A percentile compares a stretch with the other conserved stretches of the same genome.
phyloP scores from a whole-genome alignment of 2,888 invertebrate species.

The Idaea aversata region DNA sequence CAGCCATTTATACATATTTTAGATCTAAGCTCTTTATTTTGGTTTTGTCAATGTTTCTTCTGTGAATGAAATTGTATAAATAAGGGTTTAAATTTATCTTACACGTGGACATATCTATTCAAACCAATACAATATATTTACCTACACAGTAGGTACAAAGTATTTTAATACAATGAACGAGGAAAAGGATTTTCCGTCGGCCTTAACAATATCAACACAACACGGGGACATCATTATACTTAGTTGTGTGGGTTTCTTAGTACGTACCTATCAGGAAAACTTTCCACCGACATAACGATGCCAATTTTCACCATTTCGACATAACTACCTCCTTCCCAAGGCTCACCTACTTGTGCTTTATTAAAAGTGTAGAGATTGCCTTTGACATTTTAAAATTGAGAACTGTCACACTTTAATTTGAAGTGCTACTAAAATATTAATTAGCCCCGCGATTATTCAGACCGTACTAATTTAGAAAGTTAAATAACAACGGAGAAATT shows the following conservation, averaged over 20 bases:
- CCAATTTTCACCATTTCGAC: neutral
- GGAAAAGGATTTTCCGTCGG: neutral
- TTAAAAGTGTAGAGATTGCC: neutral
- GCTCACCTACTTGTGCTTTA: neutral
- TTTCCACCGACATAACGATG: neutral
- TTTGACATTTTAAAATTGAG: neutral
- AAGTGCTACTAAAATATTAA: neutral
- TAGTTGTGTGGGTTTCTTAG: neutral
- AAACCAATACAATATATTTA: neutral
- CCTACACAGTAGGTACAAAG: neutral
- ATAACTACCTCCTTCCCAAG: neutral
- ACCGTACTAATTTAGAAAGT: neutral
- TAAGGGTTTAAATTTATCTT: neutral
- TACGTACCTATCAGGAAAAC: neutral
- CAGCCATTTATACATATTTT: too few relatives aligned
- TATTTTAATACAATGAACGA: neutral
- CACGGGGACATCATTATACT: neutral
- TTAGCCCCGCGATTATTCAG: neutral
- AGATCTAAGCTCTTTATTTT: too few relatives aligned
- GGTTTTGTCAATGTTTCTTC: too few relatives aligned
- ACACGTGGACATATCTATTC: neutral
- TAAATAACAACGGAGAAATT: constrained; percentile 3
- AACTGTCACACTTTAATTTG: neutral
- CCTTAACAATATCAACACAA: neutral
- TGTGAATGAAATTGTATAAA: too few relatives aligned